phyloP scores from a whole-genome alignment of 2,888 invertebrate species.

The Boloria selene region DNA sequence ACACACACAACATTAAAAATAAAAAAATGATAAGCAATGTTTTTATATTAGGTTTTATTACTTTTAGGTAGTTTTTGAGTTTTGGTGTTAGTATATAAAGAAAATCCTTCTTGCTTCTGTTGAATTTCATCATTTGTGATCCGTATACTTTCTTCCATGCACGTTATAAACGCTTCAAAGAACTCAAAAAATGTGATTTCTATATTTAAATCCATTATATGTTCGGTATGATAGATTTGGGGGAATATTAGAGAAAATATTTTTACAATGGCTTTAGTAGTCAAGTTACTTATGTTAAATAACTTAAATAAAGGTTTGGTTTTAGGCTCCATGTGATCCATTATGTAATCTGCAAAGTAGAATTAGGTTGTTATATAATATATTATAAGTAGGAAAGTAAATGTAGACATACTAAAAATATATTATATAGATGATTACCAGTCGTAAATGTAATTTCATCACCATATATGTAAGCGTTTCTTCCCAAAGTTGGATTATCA shows the following conservation, averaged over 20 bases:
- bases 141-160: conserved; percentile 66
- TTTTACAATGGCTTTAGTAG: conserved; percentile 58
- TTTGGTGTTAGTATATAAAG: conserved; percentile 3
- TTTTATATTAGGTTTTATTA: conserved; percentile 18
- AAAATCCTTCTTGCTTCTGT: conserved; percentile 20
- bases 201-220: conserved; percentile 75
- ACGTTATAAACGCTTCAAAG: conserved; percentile 79
- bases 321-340: conserved; percentile 36
- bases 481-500: conserved; percentile 53
- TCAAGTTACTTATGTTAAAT: conserved; percentile 65
- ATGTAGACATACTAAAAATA: background rate
- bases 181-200: conserved; percentile 83
- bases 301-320: conserved; percentile 49
- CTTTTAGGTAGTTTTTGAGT: conserved; percentile 17
- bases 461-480: conserved; percentile 62
- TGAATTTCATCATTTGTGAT: conserved; percentile 46
- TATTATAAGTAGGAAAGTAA: background rate
- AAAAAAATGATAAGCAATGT: background rate
- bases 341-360: conserved; percentile 49
- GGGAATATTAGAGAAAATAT: conserved; percentile 76
- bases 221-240: conserved; percentile 54
- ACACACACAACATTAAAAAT: background rate
- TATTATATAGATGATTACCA: conserved; percentile 47
- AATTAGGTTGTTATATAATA: background rate
- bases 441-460: conserved; percentile 61